Evolutionary conservation across 2,797 vertebrate genomes (phyloP).

Genomic region (Coregonus suidteri): DNA sequence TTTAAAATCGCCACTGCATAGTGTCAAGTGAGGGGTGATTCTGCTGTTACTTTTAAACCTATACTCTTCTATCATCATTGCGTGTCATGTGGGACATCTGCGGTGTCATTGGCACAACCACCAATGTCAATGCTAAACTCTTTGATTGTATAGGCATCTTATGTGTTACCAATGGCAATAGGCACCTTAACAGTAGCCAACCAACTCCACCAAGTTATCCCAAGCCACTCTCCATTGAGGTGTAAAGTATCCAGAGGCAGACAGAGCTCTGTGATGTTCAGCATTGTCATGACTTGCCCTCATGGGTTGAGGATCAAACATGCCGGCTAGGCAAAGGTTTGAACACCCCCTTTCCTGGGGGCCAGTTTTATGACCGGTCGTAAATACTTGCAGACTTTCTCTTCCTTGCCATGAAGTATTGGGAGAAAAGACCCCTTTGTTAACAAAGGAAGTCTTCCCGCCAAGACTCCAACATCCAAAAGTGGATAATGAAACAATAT

Average conservation of each 20-base stretch:
- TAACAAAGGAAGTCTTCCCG: too few species aligned
- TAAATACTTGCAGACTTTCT: too few species aligned
- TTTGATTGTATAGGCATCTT: neutral
- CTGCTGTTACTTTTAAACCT: conserved; percentile 55
- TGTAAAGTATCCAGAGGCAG: conserved; percentile 83
- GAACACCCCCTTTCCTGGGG: too few species aligned
- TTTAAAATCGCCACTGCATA: conserved; percentile 10
- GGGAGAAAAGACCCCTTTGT: too few species aligned
- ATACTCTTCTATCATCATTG: conserved; percentile 59
- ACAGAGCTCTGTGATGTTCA: conserved; percentile 87
- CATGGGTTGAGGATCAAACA: too few species aligned
- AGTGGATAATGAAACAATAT: too few species aligned
- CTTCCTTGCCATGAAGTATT: too few species aligned
- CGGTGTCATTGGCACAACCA: neutral
- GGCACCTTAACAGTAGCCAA: conserved; percentile 40
- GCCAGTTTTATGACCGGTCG: too few species aligned
- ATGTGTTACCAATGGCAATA: conserved; percentile 26
- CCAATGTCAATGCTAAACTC: neutral
- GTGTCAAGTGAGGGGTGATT: conserved; percentile 63
- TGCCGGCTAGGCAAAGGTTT: too few species aligned
- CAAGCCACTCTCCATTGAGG: conserved; percentile 51
- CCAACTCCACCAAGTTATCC: conserved; percentile 41
- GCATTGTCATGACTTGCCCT: conserved; percentile 28
- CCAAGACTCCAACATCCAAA: too few species aligned
- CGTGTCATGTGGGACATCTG: conserved; percentile 30